Conservation (phyloP, 2,797 vertebrate genomes). For the Acanthis flammea region DNA sequence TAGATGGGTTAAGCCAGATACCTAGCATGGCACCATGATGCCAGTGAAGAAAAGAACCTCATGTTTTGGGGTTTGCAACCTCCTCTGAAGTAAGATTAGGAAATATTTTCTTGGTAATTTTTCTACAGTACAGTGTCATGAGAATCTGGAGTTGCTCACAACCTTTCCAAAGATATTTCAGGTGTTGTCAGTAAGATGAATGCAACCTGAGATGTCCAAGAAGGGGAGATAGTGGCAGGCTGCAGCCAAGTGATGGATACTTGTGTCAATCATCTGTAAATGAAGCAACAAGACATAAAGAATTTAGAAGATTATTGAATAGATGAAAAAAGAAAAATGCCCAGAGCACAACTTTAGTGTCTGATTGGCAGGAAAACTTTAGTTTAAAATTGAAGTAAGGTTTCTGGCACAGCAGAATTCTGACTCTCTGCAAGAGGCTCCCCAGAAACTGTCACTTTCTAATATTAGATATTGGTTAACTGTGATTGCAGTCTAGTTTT, state of each 20-base stretch:
- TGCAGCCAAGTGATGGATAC: constrained; percentile 75
- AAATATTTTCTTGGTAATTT: constrained; percentile 72
- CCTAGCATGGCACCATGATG: background rate
- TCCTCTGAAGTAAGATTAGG: background rate
- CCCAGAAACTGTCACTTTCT: background rate
- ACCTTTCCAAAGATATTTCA: constrained; percentile 71
- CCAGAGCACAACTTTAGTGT: background rate
- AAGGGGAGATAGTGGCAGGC: constrained; percentile 77
- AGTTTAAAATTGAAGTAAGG: background rate
- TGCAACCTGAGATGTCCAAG: constrained; percentile 81
- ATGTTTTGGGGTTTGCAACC: background rate
- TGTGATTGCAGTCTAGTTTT: background rate
- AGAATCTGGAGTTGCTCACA: constrained; percentile 78
- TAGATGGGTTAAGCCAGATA: background rate
- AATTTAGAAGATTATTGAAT: background rate
- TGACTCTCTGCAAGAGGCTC: background rate
- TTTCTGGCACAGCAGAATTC: background rate
- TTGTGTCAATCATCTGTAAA: constrained; percentile 80
- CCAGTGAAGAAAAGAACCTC: background rate
- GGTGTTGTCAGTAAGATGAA: constrained; percentile 77
- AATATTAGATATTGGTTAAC: background rate
- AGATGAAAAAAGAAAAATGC: background rate
- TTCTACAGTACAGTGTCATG: constrained; percentile 78
- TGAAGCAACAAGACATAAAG: background rate
- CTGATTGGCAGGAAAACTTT: background rate